Evolutionary conservation across 2,113 vertebrate species (phyloP).

Genomic region (Rhabdornis inornatus): DNA sequence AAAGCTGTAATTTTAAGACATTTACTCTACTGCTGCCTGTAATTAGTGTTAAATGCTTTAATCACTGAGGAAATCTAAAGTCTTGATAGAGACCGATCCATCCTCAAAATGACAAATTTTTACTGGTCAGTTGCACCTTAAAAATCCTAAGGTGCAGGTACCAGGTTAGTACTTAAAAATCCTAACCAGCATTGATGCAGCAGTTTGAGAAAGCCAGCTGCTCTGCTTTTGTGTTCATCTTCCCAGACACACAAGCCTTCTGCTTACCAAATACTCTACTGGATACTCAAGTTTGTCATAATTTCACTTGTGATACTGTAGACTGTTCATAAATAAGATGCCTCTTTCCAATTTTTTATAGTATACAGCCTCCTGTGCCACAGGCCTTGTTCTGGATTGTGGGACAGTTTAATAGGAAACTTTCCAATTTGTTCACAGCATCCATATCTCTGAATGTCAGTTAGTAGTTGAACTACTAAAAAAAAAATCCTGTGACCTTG

Average conservation of each 20-base stretch:
- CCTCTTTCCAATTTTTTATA: background rate
- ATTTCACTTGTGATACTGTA: background rate
- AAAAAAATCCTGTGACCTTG: background rate
- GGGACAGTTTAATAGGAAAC: background rate
- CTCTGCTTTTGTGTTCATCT: background rate
- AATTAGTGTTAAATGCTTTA: background rate
- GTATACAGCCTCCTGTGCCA: background rate
- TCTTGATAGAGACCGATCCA: background rate
- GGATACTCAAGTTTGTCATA: background rate
- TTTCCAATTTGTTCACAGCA: background rate
- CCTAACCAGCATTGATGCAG: background rate
- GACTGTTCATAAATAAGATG: background rate
- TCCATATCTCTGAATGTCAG: background rate
- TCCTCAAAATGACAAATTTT: background rate
- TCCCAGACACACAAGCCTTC: background rate
- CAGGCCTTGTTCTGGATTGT: background rate
- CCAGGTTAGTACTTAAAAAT: background rate
- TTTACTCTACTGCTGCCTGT: background rate
- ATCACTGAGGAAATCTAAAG: background rate
- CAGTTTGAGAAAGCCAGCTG: background rate
- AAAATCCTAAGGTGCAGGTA: background rate
- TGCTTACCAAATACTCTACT: background rate
- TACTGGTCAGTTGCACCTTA: background rate
- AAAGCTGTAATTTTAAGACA: background rate
- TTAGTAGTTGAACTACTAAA: background rate